A percentile compares a stretch with the other conserved stretches of the same genome.
These are phyloP conservation scores for Ricordea florida DNA, from an alignment of 92 coral and sea anemone genomes.

Conservation along the genomic window DNA sequence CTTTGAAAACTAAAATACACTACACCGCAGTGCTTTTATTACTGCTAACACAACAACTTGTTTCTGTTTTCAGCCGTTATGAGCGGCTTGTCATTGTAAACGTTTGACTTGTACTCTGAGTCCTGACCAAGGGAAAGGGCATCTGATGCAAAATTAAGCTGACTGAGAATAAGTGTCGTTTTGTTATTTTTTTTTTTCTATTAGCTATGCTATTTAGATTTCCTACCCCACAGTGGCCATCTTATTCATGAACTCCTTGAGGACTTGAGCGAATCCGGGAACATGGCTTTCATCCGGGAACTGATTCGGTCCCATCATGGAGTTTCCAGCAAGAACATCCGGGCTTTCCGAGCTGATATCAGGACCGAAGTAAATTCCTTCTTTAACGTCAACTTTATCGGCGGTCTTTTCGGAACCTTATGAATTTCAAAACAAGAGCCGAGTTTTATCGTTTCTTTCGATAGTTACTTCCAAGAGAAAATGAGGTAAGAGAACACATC, in stretches of 20 bases:
- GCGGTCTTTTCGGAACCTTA: conserved; percentile 51
- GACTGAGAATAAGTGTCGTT: background rate
- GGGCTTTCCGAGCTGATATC: conserved; percentile 31
- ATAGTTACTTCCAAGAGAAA: no score
- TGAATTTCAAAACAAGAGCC: background rate
- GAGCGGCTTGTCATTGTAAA: no score
- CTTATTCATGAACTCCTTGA: conserved; percentile 31
- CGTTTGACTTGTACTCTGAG: no score
- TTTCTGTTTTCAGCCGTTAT: no score
- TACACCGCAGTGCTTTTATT: no score
- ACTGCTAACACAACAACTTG: no score
- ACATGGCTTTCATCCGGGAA: conserved; percentile 58
- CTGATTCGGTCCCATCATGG: conserved; percentile 69
- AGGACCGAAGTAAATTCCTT: conserved; percentile 77
- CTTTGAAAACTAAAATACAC: no score
- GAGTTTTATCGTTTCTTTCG: no score
- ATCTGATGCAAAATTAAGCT: background rate
- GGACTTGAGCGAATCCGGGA: conserved; percentile 42
- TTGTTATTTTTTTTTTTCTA: background rate
- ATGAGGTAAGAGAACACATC: no score
- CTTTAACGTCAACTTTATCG: conserved; percentile 63
- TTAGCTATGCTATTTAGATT: background rate
- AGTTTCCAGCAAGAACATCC: conserved; percentile 13
- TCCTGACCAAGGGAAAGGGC: no score
- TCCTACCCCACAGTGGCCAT: conserved; percentile 68